Base-by-base conservation (phyloP, 2,888 invertebrate genomes). In the Pecten maximus region DNA sequence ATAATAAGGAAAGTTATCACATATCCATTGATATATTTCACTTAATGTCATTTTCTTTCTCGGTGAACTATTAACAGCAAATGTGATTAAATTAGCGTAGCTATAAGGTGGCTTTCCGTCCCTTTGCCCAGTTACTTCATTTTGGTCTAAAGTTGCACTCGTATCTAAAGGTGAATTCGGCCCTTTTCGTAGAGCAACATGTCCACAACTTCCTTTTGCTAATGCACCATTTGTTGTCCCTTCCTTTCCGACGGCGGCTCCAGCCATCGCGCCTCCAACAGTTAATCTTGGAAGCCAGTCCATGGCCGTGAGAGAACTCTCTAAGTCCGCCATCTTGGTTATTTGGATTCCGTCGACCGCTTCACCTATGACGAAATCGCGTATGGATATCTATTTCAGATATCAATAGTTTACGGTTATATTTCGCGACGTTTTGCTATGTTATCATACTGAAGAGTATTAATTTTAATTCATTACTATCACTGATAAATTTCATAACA, bases 1-100 rank as follows among this genome's bases (percentile, higher is more conserved):
- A 96, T 98, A 98, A 96, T 98, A 98, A 0, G 98, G 98, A 96
- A 98, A 98, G 94, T 98, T 97, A 93, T 98, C 98, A 95, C 97
- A 98, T 88, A 98, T 98, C 97, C 98, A 98, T 94, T 98, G 97
- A 96, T 98, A 98, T 94, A 98, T 98, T 96, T 98, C 98, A 94
- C 98, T 98, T 54, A 98, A 97, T 2, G 98, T 98, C 98, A 98
- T 98, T 97, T 98, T 98, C 94, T 98, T 98, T 95, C 97, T 97
- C 2, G 97, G 97, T 0, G 98, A 97, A 97, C 97, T 98, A 94
- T 97, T 97, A 94, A 98, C 98, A 10, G 98, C 98, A 94, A 98
- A 97, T 92, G 98, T 97, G 94, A 98, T 98, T 96, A 98, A 97
- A 95, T 98, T 98, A 87, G 98, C 98, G 96, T 98, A 98, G 95